Percentiles rank a stretch among this genome's conserved stretches.
These are phyloP conservation scores for Desmodus rotundus DNA, from an alignment of 2,113 vertebrate genomes.

Conservation along the genomic window DNA sequence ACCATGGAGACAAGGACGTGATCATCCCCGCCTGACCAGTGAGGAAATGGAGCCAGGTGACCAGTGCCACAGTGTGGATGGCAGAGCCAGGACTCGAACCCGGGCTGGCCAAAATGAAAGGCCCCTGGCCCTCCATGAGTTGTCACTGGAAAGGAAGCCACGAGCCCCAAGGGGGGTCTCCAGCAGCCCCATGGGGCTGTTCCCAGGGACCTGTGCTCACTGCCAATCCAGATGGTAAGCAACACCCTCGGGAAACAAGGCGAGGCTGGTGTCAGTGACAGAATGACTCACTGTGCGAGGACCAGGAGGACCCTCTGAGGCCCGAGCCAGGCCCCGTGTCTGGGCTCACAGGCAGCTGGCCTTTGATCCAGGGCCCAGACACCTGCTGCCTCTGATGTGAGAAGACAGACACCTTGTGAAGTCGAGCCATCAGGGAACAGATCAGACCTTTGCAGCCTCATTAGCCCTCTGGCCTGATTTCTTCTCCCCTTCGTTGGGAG, in stretches of 20 bases:
- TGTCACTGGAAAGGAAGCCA: neutral
- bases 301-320: neutral
- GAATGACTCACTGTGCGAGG: neutral
- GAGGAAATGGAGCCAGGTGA: neutral
- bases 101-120: neutral
- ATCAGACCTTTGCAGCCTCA: conserved; percentile 22
- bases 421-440: conserved; percentile 12
- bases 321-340: neutral
- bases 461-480: conserved; percentile 63
- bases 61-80: neutral
- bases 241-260: neutral
- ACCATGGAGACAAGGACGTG: neutral
- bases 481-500: neutral
- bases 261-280: accelerated
- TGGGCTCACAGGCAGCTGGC: neutral
- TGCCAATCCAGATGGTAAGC: accelerated
- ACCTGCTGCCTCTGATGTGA: neutral
- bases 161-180: neutral
- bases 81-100: neutral
- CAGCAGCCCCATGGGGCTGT: neutral
- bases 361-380: conserved; percentile 38
- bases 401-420: neutral
- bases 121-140: neutral
- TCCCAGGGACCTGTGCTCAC: neutral
- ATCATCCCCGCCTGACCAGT: neutral